Conservation (phyloP, 2,113 vertebrate species). For the Grantiella picta region DNA sequence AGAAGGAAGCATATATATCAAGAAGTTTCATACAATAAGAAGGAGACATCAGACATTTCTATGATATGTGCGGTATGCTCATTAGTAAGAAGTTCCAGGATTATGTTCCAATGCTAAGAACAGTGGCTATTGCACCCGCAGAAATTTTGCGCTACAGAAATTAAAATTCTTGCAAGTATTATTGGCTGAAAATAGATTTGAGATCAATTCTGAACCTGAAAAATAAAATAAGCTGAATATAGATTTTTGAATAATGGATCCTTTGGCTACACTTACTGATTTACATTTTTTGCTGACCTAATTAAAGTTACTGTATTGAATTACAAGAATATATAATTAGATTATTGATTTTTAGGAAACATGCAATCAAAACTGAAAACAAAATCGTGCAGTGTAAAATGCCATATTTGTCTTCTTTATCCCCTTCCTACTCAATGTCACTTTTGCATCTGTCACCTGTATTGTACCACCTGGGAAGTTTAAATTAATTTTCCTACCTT, state of each 20-base stretch:
- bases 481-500: constrained; percentile 1
- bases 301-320: neutral
- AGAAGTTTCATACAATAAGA: neutral
- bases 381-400: neutral
- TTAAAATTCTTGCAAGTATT: neutral
- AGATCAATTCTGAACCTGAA: neutral
- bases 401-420: neutral
- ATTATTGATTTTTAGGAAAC: neutral
- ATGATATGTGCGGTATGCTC: neutral
- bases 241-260: neutral
- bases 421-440: neutral
- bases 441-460: neutral
- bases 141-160: neutral
- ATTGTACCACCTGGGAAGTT: neutral
- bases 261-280: neutral
- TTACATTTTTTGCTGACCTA: neutral
- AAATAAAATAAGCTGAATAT: neutral
- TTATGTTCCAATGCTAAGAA: neutral
- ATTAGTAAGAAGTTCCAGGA: neutral
- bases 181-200: neutral
- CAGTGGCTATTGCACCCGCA: neutral
- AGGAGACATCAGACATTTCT: neutral
- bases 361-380: neutral
- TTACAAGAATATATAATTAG: neutral
- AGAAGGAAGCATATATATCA: neutral